These are phyloP conservation scores for Melanostoma mellinum DNA, from an alignment of 2,888 invertebrate genomes.

Conservation along the genomic window DNA sequence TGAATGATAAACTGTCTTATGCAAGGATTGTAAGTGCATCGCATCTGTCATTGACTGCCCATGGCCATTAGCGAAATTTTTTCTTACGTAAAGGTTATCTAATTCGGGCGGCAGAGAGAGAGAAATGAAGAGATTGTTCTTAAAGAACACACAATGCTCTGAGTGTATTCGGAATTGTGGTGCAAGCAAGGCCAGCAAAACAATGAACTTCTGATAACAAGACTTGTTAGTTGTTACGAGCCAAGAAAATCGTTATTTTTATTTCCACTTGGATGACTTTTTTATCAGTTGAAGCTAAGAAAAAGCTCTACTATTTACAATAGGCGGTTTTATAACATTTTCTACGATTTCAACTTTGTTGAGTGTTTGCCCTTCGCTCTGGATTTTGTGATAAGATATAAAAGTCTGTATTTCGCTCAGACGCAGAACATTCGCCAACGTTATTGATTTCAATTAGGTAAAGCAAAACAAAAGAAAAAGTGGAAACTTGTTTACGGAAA, in stretches of 20 bases:
- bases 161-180: not conserved
- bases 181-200: no score
- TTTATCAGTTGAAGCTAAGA: no score
- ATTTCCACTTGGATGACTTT: no score
- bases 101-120: slow-evolving; percentile 39
- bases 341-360: slow-evolving; percentile 1
- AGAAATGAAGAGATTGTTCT: not conserved
- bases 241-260: no score
- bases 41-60: slow-evolving; percentile 32
- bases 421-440: not conserved
- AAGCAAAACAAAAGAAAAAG: not conserved
- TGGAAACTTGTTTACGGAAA: not conserved
- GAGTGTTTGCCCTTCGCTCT: not conserved
- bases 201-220: no score
- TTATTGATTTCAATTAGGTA: slow-evolving; percentile 11
- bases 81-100: slow-evolving; percentile 70
- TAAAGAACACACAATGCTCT: not conserved
- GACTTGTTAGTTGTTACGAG: no score
- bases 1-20: slow-evolving; percentile 15
- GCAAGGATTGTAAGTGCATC: slow-evolving; percentile 43
- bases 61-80: slow-evolving; percentile 47
- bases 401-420: not conserved
- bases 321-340: no score
- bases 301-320: no score
- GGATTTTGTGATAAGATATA: slow-evolving; percentile 5